Conservation (phyloP, 2,797 vertebrate species). For the Syndactyla subalaris region DNA sequence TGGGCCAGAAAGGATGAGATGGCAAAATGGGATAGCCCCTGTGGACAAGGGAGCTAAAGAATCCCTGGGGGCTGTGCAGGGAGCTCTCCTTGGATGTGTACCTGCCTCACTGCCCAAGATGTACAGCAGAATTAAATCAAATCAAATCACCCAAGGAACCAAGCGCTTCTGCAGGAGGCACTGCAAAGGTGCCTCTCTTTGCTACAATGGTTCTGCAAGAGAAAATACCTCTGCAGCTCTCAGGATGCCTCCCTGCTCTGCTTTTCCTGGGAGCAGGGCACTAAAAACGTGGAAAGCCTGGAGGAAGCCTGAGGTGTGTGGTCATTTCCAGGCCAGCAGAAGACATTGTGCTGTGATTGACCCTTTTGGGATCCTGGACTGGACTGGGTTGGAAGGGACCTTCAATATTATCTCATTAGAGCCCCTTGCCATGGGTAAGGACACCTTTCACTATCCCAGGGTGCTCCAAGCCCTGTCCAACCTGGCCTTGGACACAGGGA, state of each 20-base stretch:
- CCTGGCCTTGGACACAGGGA: not conserved
- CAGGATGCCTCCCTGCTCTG: not conserved
- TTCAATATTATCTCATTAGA: not conserved
- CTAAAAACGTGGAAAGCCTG: not conserved
- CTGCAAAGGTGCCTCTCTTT: not conserved
- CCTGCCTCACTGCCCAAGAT: not conserved
- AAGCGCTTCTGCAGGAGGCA: not conserved
- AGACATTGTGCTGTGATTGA: not conserved
- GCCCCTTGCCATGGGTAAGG: not conserved
- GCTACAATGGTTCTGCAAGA: not conserved
- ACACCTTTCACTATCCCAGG: not conserved
- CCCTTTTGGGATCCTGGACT: not conserved
- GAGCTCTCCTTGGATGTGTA: not conserved
- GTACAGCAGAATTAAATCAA: not conserved
- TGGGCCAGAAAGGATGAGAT: not conserved
- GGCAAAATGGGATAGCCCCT: not conserved
- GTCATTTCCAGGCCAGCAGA: not conserved
- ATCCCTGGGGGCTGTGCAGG: not conserved
- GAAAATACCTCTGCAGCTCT: not conserved
- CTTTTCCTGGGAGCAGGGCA: not conserved
- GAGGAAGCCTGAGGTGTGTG: fast-evolving
- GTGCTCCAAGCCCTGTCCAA: not conserved
- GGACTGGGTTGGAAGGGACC: not conserved
- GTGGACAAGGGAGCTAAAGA: not conserved
- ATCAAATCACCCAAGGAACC: not conserved